Base-by-base conservation (phyloP, 2,888 invertebrate genomes). In the Pollenia labialis region DNA sequence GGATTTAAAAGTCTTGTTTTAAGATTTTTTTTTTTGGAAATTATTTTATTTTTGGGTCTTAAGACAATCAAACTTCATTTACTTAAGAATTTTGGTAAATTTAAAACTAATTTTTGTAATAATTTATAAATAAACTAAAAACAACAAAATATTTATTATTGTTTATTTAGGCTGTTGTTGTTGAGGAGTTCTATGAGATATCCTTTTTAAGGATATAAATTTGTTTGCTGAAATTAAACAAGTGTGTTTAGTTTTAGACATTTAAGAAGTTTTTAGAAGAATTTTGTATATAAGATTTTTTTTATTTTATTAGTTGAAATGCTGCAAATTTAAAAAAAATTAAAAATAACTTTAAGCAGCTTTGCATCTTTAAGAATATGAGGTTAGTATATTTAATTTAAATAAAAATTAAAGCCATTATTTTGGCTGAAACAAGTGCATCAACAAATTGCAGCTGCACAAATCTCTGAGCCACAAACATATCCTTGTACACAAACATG, bases 1-100 rank as follows among this genome's bases (percentile, higher is more conserved):
- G 74, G 87, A 87, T 84, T 87, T 84, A 81, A 81, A 76, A 77
- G 87, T 84, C 87, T 77, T 83, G 81, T 84, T 81, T 75, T 80
- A 18, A 69, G n/a, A 18, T 23, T 64, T 40, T 56, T 16, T 44
- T 11, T 4, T 48, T 52, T 16, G 62, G 6, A 32, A 32, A 6
- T 42, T 42, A 54, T 62, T 62, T 3, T 18, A 2, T 52, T 54
- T 79, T 72, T 18, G 46, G 64, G 66, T 79, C 72, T 79, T 79
- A 74, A 54, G 62, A 74, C 60, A 81, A 85, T 85, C 77, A 77
- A 81, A 82, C 44, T 75, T 80, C 82, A 86, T 83, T 86, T 86
- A 83, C 56, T 60, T 52, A 64, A 23, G 42, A 48, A 81, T 84
- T 81, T 87, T 76, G 54, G 84, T 77, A 87, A 77, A 87, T 87